These are phyloP conservation scores for Malurus leucopterus DNA, from an alignment of 2,797 vertebrate genomes.

Conservation along the genomic window DNA sequence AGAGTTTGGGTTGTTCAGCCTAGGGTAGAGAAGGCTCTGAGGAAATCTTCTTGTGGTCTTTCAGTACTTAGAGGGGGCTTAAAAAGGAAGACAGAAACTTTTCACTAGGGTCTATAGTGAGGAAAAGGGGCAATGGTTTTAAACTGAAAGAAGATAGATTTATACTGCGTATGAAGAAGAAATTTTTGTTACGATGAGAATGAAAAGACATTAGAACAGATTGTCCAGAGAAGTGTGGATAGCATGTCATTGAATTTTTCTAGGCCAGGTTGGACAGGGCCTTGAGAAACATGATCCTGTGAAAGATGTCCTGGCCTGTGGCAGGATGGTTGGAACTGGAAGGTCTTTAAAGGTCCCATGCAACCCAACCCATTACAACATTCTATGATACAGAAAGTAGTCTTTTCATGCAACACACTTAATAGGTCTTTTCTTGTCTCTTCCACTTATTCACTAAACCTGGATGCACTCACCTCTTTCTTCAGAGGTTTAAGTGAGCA, in stretches of 20 bases:
- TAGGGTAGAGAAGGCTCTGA: neutral
- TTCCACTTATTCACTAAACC: neutral
- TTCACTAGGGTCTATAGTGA: neutral
- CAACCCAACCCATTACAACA: neutral
- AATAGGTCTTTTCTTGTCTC: neutral
- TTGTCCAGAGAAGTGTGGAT: neutral
- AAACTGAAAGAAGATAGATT: neutral
- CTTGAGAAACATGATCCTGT: neutral
- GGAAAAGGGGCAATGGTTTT: neutral
- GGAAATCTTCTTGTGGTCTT: neutral
- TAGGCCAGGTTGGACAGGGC: neutral
- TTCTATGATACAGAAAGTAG: neutral
- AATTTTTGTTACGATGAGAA: neutral
- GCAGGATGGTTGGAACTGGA: neutral
- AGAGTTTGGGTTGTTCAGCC: neutral
- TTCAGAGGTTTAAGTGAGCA: neutral
- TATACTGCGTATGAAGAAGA: neutral
- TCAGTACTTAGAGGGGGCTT: neutral
- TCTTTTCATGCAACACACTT: neutral
- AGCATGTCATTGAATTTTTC: neutral
- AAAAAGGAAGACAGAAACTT: neutral
- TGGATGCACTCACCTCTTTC: neutral
- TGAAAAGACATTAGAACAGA: neutral
- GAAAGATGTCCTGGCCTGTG: neutral
- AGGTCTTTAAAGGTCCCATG: neutral